phyloP scores from a whole-genome alignment of 2,797 vertebrate species.

The Cyclopterus lumpus region DNA sequence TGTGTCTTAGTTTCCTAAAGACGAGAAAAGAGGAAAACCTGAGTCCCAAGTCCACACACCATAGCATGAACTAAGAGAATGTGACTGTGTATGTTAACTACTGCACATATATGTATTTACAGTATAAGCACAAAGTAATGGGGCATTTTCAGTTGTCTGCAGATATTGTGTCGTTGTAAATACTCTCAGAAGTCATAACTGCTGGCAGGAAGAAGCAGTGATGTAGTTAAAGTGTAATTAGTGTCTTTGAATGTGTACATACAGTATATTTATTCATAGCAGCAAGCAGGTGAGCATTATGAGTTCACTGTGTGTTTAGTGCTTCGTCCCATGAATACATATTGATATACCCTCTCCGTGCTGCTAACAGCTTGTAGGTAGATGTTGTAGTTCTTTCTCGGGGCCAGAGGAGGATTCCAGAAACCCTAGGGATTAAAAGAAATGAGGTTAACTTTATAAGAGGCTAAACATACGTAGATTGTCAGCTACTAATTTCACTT shows the following conservation, averaged over 20 bases:
- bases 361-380: constrained; percentile 99
- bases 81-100: neutral
- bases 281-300: constrained; percentile 13
- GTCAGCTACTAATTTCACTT: neutral
- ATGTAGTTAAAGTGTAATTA: constrained; percentile 1
- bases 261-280: constrained; percentile 1
- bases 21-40: constrained; percentile 35
- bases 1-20: constrained; percentile 98
- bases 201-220: constrained; percentile 9
- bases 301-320: constrained; percentile 13
- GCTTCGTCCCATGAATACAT: constrained; percentile 15
- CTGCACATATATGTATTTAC: neutral
- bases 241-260: constrained; percentile 7
- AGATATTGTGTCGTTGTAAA: neutral
- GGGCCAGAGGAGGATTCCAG: constrained; percentile 96
- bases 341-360: constrained; percentile 91
- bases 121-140: neutral
- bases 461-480: neutral
- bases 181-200: neutral
- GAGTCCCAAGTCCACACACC: neutral
- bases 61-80: neutral
- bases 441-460: constrained; percentile 14
- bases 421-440: constrained; percentile 81
- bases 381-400: constrained; percentile 99
- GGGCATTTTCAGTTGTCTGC: neutral